Base-by-base conservation (phyloP, 2,113 vertebrate genomes). In the Psittacus erithacus region DNA sequence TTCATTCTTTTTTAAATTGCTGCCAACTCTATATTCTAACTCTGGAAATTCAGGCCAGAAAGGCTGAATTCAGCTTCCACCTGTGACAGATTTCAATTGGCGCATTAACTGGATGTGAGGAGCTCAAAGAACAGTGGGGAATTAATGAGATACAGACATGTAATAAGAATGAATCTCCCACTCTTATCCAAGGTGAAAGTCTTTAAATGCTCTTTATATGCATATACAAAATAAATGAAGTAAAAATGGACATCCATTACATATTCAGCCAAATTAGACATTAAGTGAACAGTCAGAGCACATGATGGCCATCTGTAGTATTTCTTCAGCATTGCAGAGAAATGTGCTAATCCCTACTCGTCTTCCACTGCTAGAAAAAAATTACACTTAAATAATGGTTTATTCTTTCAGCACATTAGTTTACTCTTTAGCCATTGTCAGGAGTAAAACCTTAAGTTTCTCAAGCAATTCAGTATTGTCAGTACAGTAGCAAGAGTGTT, bases 391-490 rank as follows among this genome's bases (percentile, higher is more conserved):
- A 93, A 75, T 92, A 88, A 84, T 5, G 27, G n/a, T 87, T 91
- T 86, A 88, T 91, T 93, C 53, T 85, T 87, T 85, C 39, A 94
- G 85, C 52, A 85, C 2, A 6, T 78, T 60, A 70, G 31, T 85
- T 96, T 86, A 92, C 80, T 91, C 62, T 79, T 95, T 22, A 91
- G 63, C 44, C 13, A 11, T 35, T 82, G 44, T 65, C 77, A 88
- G 52, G 41, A 90, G 62, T 53, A 96, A 97, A 92, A n/a, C 18
- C n/a, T 49, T 29, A 63, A 47, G n/a, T 76, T 92, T 86, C 92
- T 94, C 62, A 93, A 70, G 73, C 96, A 93, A 62, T 79, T 87
- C 81, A 95, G 49, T 50, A 79, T 90, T 86, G 49, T 63, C 69
- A 82, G 35, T 65, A 92, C 91, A 95, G 74, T 33, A 94, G 88